Evolutionary conservation across 2,888 invertebrate species (phyloP), one percentile per base, ranked within the genome.

Genomic region (Byasa hedistus): DNA sequence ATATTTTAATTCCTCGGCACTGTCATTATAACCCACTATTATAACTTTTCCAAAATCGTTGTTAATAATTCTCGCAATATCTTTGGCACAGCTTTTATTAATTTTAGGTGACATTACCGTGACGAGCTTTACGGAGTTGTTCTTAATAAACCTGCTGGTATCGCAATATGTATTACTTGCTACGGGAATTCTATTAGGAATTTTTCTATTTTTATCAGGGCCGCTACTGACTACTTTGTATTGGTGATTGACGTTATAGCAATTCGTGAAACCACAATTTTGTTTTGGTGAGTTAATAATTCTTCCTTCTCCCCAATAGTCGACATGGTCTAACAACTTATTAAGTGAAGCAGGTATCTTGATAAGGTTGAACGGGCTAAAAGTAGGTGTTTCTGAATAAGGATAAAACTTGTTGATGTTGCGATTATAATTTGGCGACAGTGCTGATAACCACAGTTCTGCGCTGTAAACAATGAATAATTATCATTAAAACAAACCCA

Each of bases 301-400:
- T 62, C 56, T 62, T 22, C 55, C 62, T 56, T 62, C 62, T 15
- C 62, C 62, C 55, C 62, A 56, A 62, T 62, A 62, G 22, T 62
- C 62, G 36, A 62, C 24, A 10, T 56, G 62, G 15, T 62, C 62
- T 19, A 56, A 5, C 17, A 55, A 17, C 1, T 62, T n/a, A 22
- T 61, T 62, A 32, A 27, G 61, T 21, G 52, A 52, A 1, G 12
- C 27, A 8, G 61, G 52, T 32, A 61, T 27, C 10, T 61, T 61
- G 17, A 52, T 15, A 2, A 27, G 52, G n/a, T 61, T 52, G 21
- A 48, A 61, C 3, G 23, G 10, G 21, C 52, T 22, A 21, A 61
- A 61, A 19, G n/a, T 7, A 15, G 61, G 61, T 32, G 51, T 61
- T 52, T 61, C 61, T 15, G 61, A 52, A n/a, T 61, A 61, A 12